Conservation (phyloP, 2,888 invertebrate genomes). For the Caenorhabditis sp. region DNA sequence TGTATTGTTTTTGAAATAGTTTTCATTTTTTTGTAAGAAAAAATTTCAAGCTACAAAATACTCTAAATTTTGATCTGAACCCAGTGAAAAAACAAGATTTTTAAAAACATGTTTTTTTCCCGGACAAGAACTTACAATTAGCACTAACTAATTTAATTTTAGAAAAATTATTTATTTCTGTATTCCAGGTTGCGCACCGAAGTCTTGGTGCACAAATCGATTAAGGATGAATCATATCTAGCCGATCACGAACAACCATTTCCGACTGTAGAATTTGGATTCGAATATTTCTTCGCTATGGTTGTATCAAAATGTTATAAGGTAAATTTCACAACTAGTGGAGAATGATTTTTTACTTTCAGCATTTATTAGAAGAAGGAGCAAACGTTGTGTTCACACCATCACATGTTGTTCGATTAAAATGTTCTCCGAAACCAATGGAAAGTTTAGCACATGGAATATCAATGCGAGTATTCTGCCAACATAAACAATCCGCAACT, state of each 20-base stretch:
- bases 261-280: constrained; percentile 70
- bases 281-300: constrained; percentile 70
- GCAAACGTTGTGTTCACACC: constrained; percentile 66
- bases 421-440: constrained; percentile 67
- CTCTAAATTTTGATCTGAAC: no score
- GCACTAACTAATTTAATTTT: background rate
- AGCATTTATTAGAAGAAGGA: constrained; percentile 68
- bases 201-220: constrained; percentile 53
- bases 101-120: no score
- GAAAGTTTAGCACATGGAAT: constrained; percentile 66
- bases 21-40: background rate
- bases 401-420: constrained; percentile 49
- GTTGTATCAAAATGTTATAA: constrained; percentile 70
- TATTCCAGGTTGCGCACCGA: constrained; percentile 44
- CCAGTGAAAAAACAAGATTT: no score
- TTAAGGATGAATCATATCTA: constrained; percentile 41
- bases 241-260: constrained; percentile 56
- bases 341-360: constrained; percentile 15
- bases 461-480: constrained; percentile 47
- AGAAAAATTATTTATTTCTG: constrained; percentile 10
- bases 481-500: constrained; percentile 54
- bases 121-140: no score
- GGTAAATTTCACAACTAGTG: constrained; percentile 32
- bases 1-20: background rate
- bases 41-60: no score